Evolutionary conservation across 2,113 vertebrate genomes (phyloP).

Genomic region (Ondatra zibethicus): DNA sequence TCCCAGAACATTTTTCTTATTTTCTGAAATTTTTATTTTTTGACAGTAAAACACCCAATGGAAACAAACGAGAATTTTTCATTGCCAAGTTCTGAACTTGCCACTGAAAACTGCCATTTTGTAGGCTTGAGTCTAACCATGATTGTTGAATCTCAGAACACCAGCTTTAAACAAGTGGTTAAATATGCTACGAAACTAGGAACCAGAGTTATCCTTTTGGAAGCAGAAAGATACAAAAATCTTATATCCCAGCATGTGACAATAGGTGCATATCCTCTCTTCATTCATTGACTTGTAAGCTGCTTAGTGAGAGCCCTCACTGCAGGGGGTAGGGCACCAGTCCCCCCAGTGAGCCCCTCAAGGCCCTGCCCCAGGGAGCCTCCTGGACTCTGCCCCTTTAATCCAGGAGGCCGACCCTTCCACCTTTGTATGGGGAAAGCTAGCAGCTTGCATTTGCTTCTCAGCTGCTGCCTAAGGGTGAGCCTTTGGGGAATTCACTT

Average conservation of each 20-base stretch:
- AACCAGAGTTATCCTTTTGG: not conserved
- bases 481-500: not conserved
- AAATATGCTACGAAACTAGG: not conserved
- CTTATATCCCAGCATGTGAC: not conserved
- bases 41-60: not conserved
- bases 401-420: not conserved
- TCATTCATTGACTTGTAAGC: not conserved
- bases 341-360: not conserved
- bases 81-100: not conserved
- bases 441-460: not conserved
- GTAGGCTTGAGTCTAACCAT: not conserved
- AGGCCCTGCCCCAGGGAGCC: not conserved
- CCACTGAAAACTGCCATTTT: not conserved
- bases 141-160: not conserved
- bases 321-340: not conserved
- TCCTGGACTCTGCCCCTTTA: not conserved
- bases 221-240: not conserved
- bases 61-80: not conserved
- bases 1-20: not conserved
- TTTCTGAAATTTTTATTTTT: constrained; percentile 20
- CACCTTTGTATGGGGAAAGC: not conserved
- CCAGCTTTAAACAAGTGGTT: not conserved
- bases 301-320: not conserved
- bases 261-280: not conserved
- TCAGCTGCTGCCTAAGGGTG: not conserved